Base-by-base conservation (phyloP, 2,888 invertebrate species). In the Ferrisia virgata region DNA sequence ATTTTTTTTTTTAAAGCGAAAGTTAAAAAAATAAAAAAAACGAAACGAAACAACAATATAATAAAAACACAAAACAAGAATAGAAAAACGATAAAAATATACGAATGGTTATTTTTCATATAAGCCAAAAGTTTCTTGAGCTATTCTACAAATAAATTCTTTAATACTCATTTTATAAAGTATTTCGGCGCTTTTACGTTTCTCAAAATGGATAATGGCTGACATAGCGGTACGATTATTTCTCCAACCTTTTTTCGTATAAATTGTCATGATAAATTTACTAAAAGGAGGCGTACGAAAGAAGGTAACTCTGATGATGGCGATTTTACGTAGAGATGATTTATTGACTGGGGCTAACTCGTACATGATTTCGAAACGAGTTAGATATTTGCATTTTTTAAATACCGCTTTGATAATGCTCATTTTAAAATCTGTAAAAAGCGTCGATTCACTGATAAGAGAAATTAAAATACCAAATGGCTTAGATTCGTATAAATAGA, bases 301-400 rank as follows among this genome's bases (percentile, higher is more conserved):
- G 18, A 76, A 76, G 36, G 22, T 76, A 8, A 76, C 72, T 33
- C 33, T 76, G 72, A 76, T 76, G n/a, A 76, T 76, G 72, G 72
- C 36, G 18, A 76, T 76, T 36, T 76, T 76, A 18, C 36, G 72
- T 36, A 36, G n/a, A 8, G 72, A 76, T 36, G 22, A n/a, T 76
- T 36, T 76, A 36, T 18, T 11, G 9, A 15, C 8, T 0, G 72
- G 72, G 15, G 31, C 2, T n/a, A 76, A 18, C 22, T 76, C 72
- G 72, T 76, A 76, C 72, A 76, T 18, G 72, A 76, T 76, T 76
- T 76, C 72, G 36, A 76, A 76, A 18, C 72, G 72, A 33, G n/a
- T 28, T 18, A 76, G 36, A 22, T 76, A 36, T 36, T 76, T 76
- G 28, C 72, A 76, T n/a, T 18, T 33, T 33, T 76, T 76, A 15